Evolutionary conservation across 2,113 vertebrate species (phyloP).

Genomic region (Chamaea fasciata): DNA sequence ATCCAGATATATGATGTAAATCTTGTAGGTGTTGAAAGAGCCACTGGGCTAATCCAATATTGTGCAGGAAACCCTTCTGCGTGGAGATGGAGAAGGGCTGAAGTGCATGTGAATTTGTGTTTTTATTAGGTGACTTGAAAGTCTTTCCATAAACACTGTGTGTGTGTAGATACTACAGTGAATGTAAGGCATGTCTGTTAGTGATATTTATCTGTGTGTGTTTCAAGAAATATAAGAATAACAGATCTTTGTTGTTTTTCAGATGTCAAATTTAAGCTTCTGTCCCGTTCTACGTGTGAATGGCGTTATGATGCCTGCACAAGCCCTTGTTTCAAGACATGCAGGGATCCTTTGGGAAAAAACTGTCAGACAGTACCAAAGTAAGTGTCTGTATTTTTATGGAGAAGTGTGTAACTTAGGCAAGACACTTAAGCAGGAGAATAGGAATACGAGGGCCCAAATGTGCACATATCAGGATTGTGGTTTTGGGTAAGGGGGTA

Average conservation of each 20-base stretch:
- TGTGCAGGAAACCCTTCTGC: rapidly evolving
- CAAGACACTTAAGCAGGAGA: background rate
- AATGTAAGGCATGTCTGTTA: background rate
- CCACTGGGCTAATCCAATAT: background rate
- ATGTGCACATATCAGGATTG: background rate
- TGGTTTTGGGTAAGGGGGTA: background rate
- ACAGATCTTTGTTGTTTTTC: background rate
- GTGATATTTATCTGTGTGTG: background rate
- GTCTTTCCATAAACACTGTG: background rate
- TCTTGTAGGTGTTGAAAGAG: background rate
- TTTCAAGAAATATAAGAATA: background rate
- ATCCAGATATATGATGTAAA: rapidly evolving
- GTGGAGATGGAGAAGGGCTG: rapidly evolving
- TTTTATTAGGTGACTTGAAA: background rate
- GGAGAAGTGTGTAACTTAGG: background rate
- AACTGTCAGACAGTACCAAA: conserved; percentile 82
- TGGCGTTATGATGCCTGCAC: conserved; percentile 90
- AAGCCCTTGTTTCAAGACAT: conserved; percentile 90
- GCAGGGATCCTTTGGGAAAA: conserved; percentile 83
- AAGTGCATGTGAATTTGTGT: background rate
- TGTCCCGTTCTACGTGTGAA: conserved; percentile 78
- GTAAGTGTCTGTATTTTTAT: conserved; percentile 66
- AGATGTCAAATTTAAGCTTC: conserved; percentile 72
- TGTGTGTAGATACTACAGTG: background rate
- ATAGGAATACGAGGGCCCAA: background rate